These are phyloP conservation scores for Deilephila elpenor DNA, from an alignment of 2,888 invertebrate genomes.

Conservation along the genomic window DNA sequence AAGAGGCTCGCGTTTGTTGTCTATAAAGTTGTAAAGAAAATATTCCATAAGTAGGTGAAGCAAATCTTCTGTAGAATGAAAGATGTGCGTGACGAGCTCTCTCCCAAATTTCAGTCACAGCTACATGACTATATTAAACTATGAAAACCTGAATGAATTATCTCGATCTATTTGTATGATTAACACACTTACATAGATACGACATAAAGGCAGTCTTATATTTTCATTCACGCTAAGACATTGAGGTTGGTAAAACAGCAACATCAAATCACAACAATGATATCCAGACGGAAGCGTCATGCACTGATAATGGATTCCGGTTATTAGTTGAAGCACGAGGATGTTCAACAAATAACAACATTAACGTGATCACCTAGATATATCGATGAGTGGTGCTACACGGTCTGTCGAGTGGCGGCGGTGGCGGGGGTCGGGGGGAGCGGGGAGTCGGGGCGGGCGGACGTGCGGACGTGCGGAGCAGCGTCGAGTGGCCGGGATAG, in stretches of 20 bases:
- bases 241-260: conserved; percentile 52
- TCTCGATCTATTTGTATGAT: neutral
- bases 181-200: neutral
- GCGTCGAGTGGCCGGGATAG: conserved; percentile 44
- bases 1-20: neutral
- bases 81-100: neutral
- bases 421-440: conserved; percentile 41
- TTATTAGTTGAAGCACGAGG: conserved; percentile 45
- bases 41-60: too few species aligned
- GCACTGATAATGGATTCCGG: conserved; percentile 63
- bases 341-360: conserved; percentile 42
- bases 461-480: conserved; percentile 40
- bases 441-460: conserved; percentile 47
- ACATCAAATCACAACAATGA: conserved; percentile 72
- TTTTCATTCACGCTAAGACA: conserved; percentile 13
- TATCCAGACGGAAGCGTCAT: conserved; percentile 73
- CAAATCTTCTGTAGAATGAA: neutral
- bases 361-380: conserved; percentile 50
- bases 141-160: neutral
- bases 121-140: neutral
- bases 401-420: conserved; percentile 60
- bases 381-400: conserved; percentile 78
- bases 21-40: neutral
- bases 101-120: neutral
- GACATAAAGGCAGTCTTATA: neutral